Base-by-base conservation (phyloP, 2,888 invertebrate species). In the Scrobipalpa atriplicella region DNA sequence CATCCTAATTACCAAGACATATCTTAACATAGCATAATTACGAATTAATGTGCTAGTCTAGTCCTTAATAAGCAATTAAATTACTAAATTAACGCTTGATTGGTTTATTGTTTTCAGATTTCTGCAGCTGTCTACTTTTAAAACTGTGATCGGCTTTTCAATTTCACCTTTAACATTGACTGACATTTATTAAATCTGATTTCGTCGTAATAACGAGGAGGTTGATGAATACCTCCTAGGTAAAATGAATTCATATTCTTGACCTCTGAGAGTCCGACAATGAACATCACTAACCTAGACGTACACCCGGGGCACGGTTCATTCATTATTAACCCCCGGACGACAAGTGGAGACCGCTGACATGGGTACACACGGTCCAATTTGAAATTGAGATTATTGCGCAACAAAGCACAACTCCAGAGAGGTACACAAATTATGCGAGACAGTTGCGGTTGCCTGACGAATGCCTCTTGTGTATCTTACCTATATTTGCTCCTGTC, bases 371-470 rank as follows among this genome's bases (percentile, higher is more conserved):
- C n/a, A 65, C 60, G 52, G 68, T 63, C 69, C 62, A 66, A 70
- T 71, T 70, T 69, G 67, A 70, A 69, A 70, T 69, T 66, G 71
- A 69, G 66, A 67, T 69, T 70, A 69, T 67, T 66, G 62, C 72
- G 62, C 69, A 69, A 71, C 70, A 71, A 68, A 70, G 66, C 67
- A 65, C 67, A 63, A 67, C 67, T 67, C 68, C 70, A 68, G 69
- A 68, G 69, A 69, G 67, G 67, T 68, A 67, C 47, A 64, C 66
- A 66, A 63, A 65, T 68, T 66, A 16, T 38, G 58, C 60, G 38
- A 58, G 18, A 62, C 65, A 43, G 63, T 64, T 66, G 67, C 19
- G 66, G 67, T 43, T 43, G n/a, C 47, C 39, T 64, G 64, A 62
- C 64, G 47, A 18, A 51, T 58, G 39, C 16, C 63, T 18, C 16